These are phyloP conservation scores for Bellardia bayeri DNA, from an alignment of 2,888 invertebrate species.

Conservation along the genomic window DNA sequence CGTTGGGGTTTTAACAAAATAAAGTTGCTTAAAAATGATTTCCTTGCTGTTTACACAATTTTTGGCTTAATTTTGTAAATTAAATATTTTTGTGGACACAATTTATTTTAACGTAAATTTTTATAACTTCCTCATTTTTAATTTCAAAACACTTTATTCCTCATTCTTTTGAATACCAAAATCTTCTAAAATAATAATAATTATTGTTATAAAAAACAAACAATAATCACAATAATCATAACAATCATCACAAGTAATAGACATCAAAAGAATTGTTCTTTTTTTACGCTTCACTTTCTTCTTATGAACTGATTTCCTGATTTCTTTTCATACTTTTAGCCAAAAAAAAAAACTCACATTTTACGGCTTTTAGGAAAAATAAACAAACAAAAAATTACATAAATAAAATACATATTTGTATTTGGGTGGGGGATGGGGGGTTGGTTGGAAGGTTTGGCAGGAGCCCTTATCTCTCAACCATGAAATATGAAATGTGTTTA, in stretches of 20 bases:
- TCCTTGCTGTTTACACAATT: too few species aligned
- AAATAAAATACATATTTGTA: slow-evolving; percentile 22
- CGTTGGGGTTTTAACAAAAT: too few species aligned
- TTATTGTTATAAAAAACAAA: not conserved
- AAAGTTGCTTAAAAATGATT: too few species aligned
- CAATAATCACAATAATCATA: slow-evolving; percentile 62
- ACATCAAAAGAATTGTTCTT: slow-evolving; percentile 56
- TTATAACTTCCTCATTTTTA: too few species aligned
- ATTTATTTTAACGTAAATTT: too few species aligned
- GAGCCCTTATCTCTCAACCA: slow-evolving; percentile 2
- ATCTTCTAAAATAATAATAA: not conserved
- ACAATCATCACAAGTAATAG: slow-evolving; percentile 63
- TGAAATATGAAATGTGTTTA: slow-evolving; percentile 67
- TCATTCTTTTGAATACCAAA: too few species aligned
- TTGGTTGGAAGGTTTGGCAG: too few species aligned
- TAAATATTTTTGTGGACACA: too few species aligned
- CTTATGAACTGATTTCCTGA: not conserved
- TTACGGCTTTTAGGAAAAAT: slow-evolving; percentile 32
- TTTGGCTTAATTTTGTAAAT: too few species aligned
- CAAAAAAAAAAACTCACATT: not conserved
- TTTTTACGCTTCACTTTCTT: slow-evolving; percentile 27
- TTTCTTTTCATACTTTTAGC: not conserved
- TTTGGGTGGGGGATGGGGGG: slow-evolving; percentile 21
- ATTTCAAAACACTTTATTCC: too few species aligned
- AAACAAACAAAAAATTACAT: slow-evolving; percentile 29